Percentiles rank a stretch among this genome's conserved stretches.
These are phyloP conservation scores for Pelagia noctiluca DNA, from an alignment of 30 jellyfish, hydroid and myxozoan species.

Conservation along the genomic window DNA sequence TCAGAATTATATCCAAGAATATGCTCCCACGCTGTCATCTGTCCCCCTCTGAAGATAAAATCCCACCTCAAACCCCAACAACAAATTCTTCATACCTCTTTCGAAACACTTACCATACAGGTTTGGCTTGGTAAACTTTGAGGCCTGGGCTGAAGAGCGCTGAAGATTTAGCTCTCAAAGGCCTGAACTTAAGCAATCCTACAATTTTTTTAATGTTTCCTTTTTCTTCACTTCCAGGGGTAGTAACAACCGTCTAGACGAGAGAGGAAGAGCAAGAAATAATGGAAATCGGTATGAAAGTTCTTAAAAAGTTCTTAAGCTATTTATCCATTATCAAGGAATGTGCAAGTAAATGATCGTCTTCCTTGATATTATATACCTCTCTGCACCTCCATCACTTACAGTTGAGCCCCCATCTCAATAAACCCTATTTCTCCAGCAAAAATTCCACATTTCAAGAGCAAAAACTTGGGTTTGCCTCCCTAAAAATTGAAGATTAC, in stretches of 20 bases:
- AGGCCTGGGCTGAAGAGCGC: neutral
- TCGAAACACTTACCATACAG: too few relatives aligned
- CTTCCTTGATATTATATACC: neutral
- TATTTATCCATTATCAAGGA: too few relatives aligned
- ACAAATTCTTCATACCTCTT: too few relatives aligned
- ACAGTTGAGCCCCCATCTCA: too few relatives aligned
- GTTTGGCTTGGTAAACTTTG: neutral
- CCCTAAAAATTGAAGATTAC: too few relatives aligned
- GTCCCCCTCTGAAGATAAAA: too few relatives aligned
- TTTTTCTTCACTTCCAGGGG: conserved; percentile 61
- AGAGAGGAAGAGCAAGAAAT: conserved; percentile 88
- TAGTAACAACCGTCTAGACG: conserved; percentile 92
- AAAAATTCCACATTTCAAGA: too few relatives aligned
- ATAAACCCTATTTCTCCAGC: too few relatives aligned
- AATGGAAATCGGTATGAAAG: conserved; percentile 96
- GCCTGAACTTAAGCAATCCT: conserved; percentile 5
- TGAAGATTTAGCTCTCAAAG: neutral
- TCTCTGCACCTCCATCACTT: neutral
- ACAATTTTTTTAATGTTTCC: neutral
- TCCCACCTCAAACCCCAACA: too few relatives aligned
- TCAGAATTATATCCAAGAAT: too few relatives aligned
- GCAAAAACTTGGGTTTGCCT: too few relatives aligned
- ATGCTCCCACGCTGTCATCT: neutral
- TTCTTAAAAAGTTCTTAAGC: too few relatives aligned
- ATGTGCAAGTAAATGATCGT: neutral